phyloP scores from a whole-genome alignment of 1,140 invertebrate genomes.

The Euglossa dilemma region DNA sequence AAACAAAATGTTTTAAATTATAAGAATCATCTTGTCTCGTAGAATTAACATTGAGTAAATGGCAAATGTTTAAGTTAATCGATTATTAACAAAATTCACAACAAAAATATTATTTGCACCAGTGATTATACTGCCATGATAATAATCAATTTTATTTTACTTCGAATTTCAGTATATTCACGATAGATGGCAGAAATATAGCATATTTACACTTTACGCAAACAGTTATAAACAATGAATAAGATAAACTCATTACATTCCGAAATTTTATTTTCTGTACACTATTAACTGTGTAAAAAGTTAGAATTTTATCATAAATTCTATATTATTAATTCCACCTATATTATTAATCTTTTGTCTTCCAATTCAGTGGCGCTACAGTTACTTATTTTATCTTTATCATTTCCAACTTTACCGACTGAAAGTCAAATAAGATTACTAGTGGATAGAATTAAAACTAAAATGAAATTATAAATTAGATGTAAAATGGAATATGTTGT shows the following conservation, averaged over 20 bases:
- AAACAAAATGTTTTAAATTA: constrained; percentile 1
- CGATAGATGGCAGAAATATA: constrained; percentile 8
- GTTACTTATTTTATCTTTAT: no score
- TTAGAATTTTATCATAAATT: no score
- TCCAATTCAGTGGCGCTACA: no score
- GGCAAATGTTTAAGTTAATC: neutral
- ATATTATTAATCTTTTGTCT: no score
- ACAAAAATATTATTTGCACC: constrained; percentile 31
- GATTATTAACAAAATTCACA: neutral
- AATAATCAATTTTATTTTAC: constrained; percentile 16
- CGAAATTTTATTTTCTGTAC: no score
- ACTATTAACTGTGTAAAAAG: no score
- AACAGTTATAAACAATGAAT: neutral
- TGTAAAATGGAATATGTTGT: no score
- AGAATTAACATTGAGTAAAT: neutral
- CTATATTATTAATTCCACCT: no score
- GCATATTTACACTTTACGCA: neutral
- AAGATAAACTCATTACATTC: neutral
- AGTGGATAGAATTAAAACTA: no score
- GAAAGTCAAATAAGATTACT: no score
- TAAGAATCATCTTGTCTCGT: constrained; percentile 8
- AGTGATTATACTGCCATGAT: neutral
- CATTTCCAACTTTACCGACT: no score
- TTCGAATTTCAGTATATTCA: neutral
- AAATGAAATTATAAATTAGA: no score